phyloP scores from a whole-genome alignment of 2,113 vertebrate species.

The Antidorcas marsupialis region DNA sequence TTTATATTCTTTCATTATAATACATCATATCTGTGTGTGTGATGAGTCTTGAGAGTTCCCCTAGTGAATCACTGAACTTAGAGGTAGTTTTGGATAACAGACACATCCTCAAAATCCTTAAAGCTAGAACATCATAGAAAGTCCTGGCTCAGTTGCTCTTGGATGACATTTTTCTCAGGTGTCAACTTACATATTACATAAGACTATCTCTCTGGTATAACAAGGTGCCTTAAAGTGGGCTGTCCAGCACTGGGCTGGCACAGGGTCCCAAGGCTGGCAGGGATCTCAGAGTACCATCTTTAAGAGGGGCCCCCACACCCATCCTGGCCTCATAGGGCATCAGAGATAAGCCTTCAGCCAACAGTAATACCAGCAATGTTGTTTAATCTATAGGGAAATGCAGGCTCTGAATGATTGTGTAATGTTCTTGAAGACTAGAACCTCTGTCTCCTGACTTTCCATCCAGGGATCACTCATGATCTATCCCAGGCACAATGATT shows the following conservation, averaged over 20 bases:
- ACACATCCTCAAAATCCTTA: background rate
- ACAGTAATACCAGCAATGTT: background rate
- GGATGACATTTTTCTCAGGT: background rate
- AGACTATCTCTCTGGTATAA: background rate
- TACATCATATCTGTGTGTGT: background rate
- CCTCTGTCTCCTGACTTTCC: background rate
- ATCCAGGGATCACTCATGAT: background rate
- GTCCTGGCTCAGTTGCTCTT: background rate
- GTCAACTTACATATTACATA: background rate
- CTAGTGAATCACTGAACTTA: background rate
- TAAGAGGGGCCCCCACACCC: background rate
- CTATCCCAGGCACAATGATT: background rate
- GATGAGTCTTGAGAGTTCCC: background rate
- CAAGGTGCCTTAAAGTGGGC: background rate
- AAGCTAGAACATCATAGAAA: background rate
- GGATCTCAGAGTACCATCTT: background rate
- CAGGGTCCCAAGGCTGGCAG: background rate
- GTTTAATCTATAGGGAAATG: background rate
- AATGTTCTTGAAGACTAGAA: background rate
- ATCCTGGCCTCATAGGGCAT: background rate
- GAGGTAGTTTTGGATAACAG: background rate
- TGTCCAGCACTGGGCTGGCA: background rate
- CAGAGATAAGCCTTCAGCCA: background rate
- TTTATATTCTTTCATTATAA: background rate
- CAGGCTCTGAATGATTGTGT: background rate